Conservation (phyloP, 2,113 vertebrate species). For the Macquaria australasica region DNA sequence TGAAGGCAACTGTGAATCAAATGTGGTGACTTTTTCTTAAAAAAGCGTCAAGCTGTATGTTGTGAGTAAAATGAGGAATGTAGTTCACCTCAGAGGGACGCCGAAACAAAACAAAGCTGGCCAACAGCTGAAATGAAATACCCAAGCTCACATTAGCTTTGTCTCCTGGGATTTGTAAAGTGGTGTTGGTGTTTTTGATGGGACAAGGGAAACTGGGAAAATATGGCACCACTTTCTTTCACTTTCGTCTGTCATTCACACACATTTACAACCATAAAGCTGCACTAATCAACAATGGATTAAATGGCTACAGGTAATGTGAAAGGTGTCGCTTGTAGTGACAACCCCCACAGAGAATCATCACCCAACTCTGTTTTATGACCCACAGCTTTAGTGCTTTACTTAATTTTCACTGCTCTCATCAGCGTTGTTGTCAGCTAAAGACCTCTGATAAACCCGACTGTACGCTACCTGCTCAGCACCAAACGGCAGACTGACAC, state of each 20-base stretch:
- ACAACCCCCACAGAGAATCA: not conserved
- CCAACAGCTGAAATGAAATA: conserved; percentile 3
- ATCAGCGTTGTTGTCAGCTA: not conserved
- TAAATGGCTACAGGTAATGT: not conserved
- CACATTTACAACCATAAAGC: conserved; percentile 14
- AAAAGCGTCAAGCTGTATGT: not conserved
- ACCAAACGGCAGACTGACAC: not conserved
- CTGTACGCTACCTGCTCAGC: not conserved
- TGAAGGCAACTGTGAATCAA: not conserved
- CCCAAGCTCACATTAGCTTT: not conserved
- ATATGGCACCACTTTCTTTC: not conserved
- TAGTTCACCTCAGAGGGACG: not conserved
- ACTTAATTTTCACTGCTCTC: not conserved
- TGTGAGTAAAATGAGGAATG: not conserved
- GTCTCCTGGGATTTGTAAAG: conserved; percentile 20
- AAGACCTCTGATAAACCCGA: not conserved
- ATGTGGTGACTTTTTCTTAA: conserved; percentile 3
- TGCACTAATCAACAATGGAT: not conserved
- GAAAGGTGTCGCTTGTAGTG: not conserved
- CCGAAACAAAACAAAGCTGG: conserved; percentile 8
- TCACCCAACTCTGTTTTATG: too few relatives aligned
- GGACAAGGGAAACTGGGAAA: not conserved
- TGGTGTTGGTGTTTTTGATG: not conserved
- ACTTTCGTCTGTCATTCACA: not conserved
- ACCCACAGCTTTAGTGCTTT: not conserved